phyloP scores from a whole-genome alignment of 2,113 vertebrate genomes.

The Scytalopus superciliaris region DNA sequence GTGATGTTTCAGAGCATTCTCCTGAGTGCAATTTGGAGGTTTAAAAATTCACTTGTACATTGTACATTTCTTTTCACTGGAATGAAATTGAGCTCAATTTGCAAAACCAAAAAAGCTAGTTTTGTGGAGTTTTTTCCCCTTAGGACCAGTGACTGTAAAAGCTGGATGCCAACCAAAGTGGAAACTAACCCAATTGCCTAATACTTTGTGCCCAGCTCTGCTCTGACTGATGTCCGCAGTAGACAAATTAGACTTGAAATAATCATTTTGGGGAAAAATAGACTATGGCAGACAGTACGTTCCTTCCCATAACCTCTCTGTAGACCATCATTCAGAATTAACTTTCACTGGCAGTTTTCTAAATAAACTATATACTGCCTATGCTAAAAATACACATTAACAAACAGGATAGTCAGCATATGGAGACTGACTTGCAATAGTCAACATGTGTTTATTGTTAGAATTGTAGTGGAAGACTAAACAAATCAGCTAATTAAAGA shows the following conservation, averaged over 20 bases:
- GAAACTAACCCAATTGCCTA: not conserved
- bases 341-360: not conserved
- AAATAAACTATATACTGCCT: not conserved
- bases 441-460: not conserved
- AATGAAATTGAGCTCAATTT: not conserved
- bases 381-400: not conserved
- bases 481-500: slow-evolving; percentile 5
- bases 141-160: not conserved
- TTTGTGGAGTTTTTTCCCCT: not conserved
- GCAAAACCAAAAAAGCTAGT: too few species aligned
- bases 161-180: not conserved
- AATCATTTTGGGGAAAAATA: not conserved
- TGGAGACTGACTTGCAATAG: not conserved
- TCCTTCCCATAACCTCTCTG: not conserved
- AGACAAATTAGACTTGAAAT: slow-evolving; percentile 7
- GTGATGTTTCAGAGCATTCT: not conserved
- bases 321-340: not conserved
- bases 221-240: not conserved
- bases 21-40: not conserved
- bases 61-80: not conserved
- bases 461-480: not conserved
- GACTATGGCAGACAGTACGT: not conserved
- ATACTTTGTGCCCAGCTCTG: not conserved
- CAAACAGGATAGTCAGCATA: not conserved
- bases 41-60: not conserved